phyloP scores from a whole-genome alignment of 2,113 vertebrate species.

The Cairina moschata region DNA sequence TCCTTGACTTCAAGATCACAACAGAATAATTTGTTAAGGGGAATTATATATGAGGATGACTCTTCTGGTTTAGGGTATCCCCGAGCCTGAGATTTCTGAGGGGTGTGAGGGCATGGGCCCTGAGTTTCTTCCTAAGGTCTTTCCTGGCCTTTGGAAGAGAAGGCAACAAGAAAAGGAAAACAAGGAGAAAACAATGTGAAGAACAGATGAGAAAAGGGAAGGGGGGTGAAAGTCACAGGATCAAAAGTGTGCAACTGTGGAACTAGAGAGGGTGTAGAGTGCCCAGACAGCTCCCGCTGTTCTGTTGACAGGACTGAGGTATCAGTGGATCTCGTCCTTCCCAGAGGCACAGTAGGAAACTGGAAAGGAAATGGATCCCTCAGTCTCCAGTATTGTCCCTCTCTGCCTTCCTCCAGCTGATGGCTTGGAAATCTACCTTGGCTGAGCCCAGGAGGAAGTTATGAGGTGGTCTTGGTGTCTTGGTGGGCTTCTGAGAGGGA shows the following conservation, averaged over 20 bases:
- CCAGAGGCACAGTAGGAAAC: background rate
- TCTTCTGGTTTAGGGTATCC: background rate
- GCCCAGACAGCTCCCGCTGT: background rate
- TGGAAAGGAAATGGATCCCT: background rate
- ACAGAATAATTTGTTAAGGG: background rate
- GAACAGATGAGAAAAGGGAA: background rate
- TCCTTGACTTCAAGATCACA: background rate
- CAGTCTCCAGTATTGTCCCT: background rate
- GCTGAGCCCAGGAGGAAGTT: background rate
- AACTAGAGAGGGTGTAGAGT: background rate
- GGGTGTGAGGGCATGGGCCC: background rate
- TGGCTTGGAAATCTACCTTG: background rate
- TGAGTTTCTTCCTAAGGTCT: background rate
- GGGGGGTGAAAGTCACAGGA: background rate
- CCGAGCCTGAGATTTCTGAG: background rate
- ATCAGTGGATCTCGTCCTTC: background rate
- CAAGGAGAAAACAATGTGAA: background rate
- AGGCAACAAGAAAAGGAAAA: background rate
- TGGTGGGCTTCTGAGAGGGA: background rate
- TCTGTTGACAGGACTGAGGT: background rate
- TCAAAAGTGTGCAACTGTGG: background rate
- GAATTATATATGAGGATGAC: background rate
- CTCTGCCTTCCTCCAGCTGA: background rate
- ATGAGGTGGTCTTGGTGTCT: background rate
- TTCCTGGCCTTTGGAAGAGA: background rate